A percentile compares a stretch with the other conserved stretches of the same genome.
phyloP scores from a whole-genome alignment of 1,140 invertebrate species.

The Drosophila repletoides region DNA sequence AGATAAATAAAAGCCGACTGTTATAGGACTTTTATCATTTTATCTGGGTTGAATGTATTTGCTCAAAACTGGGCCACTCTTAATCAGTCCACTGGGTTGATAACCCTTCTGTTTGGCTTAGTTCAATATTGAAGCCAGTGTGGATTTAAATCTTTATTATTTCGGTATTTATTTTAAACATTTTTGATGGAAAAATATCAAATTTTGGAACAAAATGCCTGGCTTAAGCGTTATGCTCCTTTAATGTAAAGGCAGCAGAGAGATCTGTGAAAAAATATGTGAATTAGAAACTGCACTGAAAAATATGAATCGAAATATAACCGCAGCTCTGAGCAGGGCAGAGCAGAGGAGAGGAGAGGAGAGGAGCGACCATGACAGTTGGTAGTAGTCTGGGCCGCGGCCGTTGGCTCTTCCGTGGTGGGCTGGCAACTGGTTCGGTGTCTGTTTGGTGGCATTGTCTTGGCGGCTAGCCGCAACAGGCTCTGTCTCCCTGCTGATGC shows the following conservation, averaged over 20 bases:
- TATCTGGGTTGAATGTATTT: no score
- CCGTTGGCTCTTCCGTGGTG: conserved; percentile 6
- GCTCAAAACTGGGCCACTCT: no score
- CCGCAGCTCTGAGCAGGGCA: not conserved
- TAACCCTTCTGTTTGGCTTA: no score
- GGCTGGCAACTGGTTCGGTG: not conserved
- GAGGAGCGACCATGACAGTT: not conserved
- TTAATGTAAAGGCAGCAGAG: not conserved
- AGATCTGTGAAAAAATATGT: not conserved
- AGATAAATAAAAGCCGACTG: no score
- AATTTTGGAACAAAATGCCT: not conserved
- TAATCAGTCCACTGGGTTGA: no score
- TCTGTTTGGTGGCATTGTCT: not conserved
- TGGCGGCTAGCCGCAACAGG: conserved; percentile 34
- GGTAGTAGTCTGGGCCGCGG: not conserved
- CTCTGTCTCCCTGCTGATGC: conserved; percentile 38
- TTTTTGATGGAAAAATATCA: no score
- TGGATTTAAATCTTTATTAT: no score
- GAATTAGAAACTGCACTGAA: conserved; percentile 21
- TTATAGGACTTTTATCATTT: no score
- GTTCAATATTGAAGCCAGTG: no score
- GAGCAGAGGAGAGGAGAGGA: not conserved
- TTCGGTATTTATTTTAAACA: no score
- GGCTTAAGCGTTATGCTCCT: not conserved
- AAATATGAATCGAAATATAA: conserved; percentile 15